phyloP scores from a whole-genome alignment of 2,113 vertebrate species.

The Centrocercus urophasianus region DNA sequence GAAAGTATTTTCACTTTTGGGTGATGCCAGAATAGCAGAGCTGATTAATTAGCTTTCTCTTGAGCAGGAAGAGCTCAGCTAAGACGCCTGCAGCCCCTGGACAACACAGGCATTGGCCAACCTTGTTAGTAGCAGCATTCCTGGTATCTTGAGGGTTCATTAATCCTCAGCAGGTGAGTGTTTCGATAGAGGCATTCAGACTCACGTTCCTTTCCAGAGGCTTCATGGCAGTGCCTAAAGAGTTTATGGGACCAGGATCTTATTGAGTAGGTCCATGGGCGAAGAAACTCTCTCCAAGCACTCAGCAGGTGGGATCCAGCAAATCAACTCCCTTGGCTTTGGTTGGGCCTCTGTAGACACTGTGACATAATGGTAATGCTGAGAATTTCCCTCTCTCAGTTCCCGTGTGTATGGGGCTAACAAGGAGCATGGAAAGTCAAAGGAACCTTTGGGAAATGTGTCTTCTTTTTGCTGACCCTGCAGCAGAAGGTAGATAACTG shows the following conservation, averaged over 20 bases:
- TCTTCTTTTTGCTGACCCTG: neutral
- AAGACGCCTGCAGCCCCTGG: constrained; percentile 8
- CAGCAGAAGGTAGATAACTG: neutral
- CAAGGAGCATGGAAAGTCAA: neutral
- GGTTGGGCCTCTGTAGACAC: neutral
- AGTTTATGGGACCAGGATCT: constrained; percentile 18
- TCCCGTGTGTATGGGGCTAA: neutral
- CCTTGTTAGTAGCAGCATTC: neutral
- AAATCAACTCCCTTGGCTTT: constrained; percentile 36
- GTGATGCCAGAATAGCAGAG: constrained; percentile 60
- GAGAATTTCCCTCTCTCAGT: neutral
- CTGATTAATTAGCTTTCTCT: constrained; percentile 69
- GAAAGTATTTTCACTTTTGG: constrained; percentile 72
- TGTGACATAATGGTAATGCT: neutral
- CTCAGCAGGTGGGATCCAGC: neutral
- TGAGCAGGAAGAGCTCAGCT: constrained; percentile 33
- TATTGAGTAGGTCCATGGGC: neutral
- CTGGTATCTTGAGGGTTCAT: neutral
- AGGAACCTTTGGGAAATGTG: neutral
- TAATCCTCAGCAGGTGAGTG: neutral
- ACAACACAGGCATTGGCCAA: constrained; percentile 2
- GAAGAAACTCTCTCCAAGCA: constrained; percentile 12
- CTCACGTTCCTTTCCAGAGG: neutral
- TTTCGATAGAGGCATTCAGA: neutral
- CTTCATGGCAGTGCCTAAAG: constrained; percentile 33